Evolutionary conservation across 2,113 vertebrate genomes (phyloP).

Genomic region (Cervus canadensis): DNA sequence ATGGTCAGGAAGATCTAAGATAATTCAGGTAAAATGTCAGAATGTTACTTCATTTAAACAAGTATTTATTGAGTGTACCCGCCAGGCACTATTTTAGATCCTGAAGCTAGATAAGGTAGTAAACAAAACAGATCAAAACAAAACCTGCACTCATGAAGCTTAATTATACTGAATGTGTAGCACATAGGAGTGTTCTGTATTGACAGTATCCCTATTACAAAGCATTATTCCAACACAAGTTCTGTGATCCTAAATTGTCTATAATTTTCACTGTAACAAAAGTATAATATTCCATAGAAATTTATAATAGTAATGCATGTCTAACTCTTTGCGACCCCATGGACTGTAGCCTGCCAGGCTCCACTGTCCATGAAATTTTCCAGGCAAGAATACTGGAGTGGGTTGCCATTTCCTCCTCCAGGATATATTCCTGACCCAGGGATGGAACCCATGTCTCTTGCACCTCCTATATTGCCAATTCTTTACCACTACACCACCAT

Average conservation of each 20-base stretch:
- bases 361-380: background rate
- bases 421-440: background rate
- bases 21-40: background rate
- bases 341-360: background rate
- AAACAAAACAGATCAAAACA: background rate
- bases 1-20: background rate
- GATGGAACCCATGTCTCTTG: background rate
- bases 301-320: background rate
- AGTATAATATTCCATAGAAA: background rate
- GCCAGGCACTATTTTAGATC: background rate
- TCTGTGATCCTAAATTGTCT: background rate
- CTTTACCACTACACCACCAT: background rate
- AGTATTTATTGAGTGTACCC: background rate
- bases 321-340: background rate
- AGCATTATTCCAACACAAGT: background rate
- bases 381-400: background rate
- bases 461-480: background rate
- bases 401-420: background rate
- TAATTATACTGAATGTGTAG: background rate
- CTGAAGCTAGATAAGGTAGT: background rate
- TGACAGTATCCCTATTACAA: background rate
- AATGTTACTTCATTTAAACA: background rate
- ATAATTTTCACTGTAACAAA: background rate
- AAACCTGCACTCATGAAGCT: background rate
- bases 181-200: background rate